A percentile compares a stretch with the other conserved stretches of the same genome.
phyloP scores from a whole-genome alignment of 1,140 invertebrate species.

The Chironomus tepperi region DNA sequence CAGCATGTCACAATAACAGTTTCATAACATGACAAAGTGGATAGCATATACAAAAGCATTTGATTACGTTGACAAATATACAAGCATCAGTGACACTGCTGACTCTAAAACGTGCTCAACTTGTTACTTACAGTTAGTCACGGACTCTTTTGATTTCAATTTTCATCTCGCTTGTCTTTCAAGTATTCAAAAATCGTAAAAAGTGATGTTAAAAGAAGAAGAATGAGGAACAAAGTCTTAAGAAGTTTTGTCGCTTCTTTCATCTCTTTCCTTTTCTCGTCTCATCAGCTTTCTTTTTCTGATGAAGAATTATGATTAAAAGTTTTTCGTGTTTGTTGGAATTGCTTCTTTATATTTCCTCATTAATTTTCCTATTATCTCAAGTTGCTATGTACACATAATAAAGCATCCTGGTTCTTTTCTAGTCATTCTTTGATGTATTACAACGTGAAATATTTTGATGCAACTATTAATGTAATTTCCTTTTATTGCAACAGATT shows the following conservation, averaged over 20 bases:
- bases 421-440: too few species aligned
- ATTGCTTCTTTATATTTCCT: too few species aligned
- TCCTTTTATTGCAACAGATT: too few species aligned
- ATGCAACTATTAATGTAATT: too few species aligned
- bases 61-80: constrained; percentile 8
- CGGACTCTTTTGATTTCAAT: background rate
- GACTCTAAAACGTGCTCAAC: constrained; percentile 6
- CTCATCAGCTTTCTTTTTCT: background rate
- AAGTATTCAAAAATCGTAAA: too few species aligned
- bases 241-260: background rate
- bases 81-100: background rate
- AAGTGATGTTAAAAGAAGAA: background rate
- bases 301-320: too few species aligned
- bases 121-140: background rate
- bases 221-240: background rate
- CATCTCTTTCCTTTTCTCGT: background rate
- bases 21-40: background rate
- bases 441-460: too few species aligned
- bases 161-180: too few species aligned
- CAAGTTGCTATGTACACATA: too few species aligned
- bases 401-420: too few species aligned
- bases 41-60: background rate
- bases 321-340: too few species aligned
- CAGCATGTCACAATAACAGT: background rate
- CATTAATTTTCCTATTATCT: too few species aligned